Evolutionary conservation across 1,140 invertebrate species (phyloP).

Genomic region (Megalopta genalis): DNA sequence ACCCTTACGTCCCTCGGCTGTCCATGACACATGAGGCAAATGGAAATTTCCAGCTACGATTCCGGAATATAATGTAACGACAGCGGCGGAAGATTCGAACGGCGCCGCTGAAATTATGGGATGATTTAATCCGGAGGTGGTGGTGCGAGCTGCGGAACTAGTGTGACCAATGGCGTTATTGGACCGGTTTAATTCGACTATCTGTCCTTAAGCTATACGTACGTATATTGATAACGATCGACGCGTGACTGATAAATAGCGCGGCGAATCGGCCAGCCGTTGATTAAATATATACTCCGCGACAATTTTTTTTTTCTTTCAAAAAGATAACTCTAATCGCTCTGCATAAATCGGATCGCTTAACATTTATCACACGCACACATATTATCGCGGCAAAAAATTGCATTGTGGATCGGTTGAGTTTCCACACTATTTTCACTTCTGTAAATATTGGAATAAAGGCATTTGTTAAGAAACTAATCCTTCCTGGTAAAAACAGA

Average conservation of each 20-base stretch:
- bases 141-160: constrained; percentile 45
- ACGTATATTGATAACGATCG: constrained; percentile 21
- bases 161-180: constrained; percentile 55
- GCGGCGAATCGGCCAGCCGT: not conserved
- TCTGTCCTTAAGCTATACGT: not conserved
- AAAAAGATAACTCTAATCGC: no score
- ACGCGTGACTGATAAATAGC: constrained; percentile 3
- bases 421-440: no score
- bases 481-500: no score
- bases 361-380: no score
- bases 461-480: no score
- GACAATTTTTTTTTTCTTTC: no score
- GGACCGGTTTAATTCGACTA: constrained; percentile 38
- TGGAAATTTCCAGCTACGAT: constrained; percentile 44
- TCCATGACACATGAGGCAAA: constrained; percentile 11
- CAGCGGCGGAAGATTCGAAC: constrained; percentile 24
- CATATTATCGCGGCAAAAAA: no score
- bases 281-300: no score
- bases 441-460: no score
- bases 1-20: not conserved
- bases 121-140: constrained; percentile 60
- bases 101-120: constrained; percentile 46
- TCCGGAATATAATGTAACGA: constrained; percentile 51
- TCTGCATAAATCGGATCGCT: no score
- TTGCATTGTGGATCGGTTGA: no score